Evolutionary conservation across 1,140 invertebrate species (phyloP), one percentile per base, ranked within the genome.

Genomic region (Papilio machaon): DNA sequence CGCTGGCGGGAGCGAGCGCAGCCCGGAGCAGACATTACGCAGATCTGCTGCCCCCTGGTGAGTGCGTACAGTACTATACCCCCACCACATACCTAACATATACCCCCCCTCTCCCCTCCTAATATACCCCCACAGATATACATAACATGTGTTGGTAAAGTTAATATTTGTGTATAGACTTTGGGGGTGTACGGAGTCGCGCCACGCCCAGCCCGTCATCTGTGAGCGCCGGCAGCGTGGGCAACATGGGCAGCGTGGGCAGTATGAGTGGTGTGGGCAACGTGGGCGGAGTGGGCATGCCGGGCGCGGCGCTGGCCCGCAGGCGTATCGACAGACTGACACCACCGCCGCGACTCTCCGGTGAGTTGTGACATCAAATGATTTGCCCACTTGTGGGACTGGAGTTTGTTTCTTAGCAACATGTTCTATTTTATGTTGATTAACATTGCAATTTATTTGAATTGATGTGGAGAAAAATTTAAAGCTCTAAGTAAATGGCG

Each of bases 21-120:
- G 79, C 82, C 58, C 82, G 79, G 75, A 52, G 52, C 73, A 35
- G 64, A 10, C 82, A 58, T 58, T 79, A 82, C 23, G 82, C 83
- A 1, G 83, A 86, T 30, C 79, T 84, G 10, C 49, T 84, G 38
- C 85, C 83, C 0, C 74, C 81, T 5, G 85, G 85, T 84, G 10
- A 80, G 82, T 80, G 19, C 9, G 23, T 54, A 81, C 82, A 81
- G 13, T 78, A 80, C 80, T 38, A 2, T 38, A 81, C 78, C n/a
- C 6, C 73, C 23, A 46, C 54, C 8, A 64, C 13, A 23, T 19
- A 19, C 54, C 5, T n/a, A 64, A 7, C 11, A 23, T 11, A 64
- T 23, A 9, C 60, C 9, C 23, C 9, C 10, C 23, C 17, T 10
- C 15, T 2, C 17, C 23, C 9, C 23, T 30, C 2, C 23, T 2